phyloP scores from a whole-genome alignment of 2,888 invertebrate genomes.

The Ceraclea dissimilis region DNA sequence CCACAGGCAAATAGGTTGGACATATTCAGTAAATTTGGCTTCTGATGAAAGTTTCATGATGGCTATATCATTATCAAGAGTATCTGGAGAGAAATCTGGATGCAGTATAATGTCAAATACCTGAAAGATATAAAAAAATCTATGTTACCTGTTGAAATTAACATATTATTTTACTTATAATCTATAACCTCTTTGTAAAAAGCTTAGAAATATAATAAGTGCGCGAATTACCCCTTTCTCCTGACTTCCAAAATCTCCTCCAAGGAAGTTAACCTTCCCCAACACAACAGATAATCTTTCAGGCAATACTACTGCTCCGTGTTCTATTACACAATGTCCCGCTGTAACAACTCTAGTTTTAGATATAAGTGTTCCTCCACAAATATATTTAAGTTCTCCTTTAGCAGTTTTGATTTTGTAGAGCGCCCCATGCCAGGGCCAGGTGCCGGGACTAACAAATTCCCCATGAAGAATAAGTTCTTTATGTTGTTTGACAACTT shows the following conservation, averaged over 20 bases:
- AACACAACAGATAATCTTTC: constrained; percentile 32
- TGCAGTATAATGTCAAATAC: constrained; percentile 24
- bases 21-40: constrained; percentile 27
- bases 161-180: too few species aligned
- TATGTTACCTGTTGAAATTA: too few species aligned
- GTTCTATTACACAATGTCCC: constrained; percentile 33
- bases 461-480: constrained; percentile 34
- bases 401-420: constrained; percentile 28
- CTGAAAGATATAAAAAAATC: constrained; percentile 7
- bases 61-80: constrained; percentile 29
- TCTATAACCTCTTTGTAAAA: too few species aligned
- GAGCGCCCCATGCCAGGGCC: constrained; percentile 40
- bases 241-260: constrained; percentile 31
- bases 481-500: constrained; percentile 26
- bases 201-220: background rate
- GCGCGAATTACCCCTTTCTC: constrained; percentile 34
- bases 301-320: constrained; percentile 29
- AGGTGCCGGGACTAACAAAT: constrained; percentile 35
- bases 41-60: constrained; percentile 27
- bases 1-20: constrained; percentile 30
- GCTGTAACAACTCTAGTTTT: constrained; percentile 35
- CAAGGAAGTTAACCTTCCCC: constrained; percentile 34
- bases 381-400: constrained; percentile 31
- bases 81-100: constrained; percentile 22
- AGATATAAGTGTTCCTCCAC: constrained; percentile 36